A percentile compares a stretch with the other conserved stretches of the same genome.
These are phyloP conservation scores for Oxyteleia sp. DNA, from an alignment of 2,888 invertebrate genomes.

Conservation along the genomic window DNA sequence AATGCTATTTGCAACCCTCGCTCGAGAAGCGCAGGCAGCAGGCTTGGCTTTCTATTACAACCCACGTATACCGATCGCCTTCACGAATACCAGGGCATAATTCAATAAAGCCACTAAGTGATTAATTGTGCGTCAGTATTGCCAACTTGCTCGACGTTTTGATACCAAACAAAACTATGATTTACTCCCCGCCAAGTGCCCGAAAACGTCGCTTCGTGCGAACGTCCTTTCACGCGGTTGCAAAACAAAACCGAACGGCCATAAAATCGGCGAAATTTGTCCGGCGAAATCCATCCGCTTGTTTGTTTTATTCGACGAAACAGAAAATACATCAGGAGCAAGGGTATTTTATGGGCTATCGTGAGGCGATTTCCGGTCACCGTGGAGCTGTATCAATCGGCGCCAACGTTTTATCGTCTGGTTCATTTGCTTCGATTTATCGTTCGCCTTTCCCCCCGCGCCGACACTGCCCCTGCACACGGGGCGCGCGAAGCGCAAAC, in stretches of 20 bases:
- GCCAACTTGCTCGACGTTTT: slow-evolving; percentile 41
- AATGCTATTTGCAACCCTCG: too few relatives aligned
- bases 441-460: slow-evolving; percentile 60
- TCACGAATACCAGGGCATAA: slow-evolving; percentile 66
- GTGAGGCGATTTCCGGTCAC: slow-evolving; percentile 67
- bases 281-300: slow-evolving; percentile 41
- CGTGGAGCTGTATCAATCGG: slow-evolving; percentile 62
- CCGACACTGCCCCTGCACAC: slow-evolving; percentile 19
- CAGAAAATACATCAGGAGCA: slow-evolving; percentile 56
- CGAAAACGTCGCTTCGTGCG: background rate
- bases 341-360: slow-evolving; percentile 64
- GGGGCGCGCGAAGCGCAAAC: slow-evolving; percentile 29
- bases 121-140: slow-evolving; percentile 69
- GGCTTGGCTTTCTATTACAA: slow-evolving; percentile 42
- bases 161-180: slow-evolving; percentile 1
- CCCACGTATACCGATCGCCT: slow-evolving; percentile 64
- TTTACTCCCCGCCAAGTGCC: slow-evolving; percentile 24
- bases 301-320: slow-evolving; percentile 48
- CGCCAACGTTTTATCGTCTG: slow-evolving; percentile 55
- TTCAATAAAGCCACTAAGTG: slow-evolving; percentile 72
- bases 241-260: slow-evolving; percentile 14
- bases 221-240: slow-evolving; percentile 1
- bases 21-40: too few relatives aligned
- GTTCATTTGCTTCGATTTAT: slow-evolving; percentile 69
- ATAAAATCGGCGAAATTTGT: slow-evolving; percentile 40